phyloP scores from a whole-genome alignment of 2,888 invertebrate genomes.

The Euzetes globulus region DNA sequence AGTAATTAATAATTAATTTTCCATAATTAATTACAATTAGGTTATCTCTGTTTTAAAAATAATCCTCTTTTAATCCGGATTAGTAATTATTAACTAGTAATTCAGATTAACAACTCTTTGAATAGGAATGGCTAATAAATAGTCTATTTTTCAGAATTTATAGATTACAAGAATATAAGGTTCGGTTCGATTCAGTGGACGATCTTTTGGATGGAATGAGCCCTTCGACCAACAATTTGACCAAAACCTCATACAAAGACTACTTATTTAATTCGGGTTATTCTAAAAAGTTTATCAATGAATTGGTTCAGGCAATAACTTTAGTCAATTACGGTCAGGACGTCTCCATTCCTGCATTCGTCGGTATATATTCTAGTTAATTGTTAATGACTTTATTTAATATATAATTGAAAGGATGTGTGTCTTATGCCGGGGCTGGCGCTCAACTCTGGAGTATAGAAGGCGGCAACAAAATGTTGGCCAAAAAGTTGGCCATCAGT shows the following conservation, averaged over 20 bases:
- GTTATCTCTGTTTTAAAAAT: too few species aligned
- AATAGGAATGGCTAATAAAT: too few species aligned
- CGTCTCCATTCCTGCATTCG: conserved; percentile 51
- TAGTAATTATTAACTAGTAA: too few species aligned
- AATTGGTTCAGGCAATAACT: conserved; percentile 54
- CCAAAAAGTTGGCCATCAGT: conserved; percentile 47
- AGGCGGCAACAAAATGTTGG: conserved; percentile 55
- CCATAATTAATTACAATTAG: too few species aligned
- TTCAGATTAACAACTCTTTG: too few species aligned
- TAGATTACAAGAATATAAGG: conserved; percentile 51
- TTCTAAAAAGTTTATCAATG: conserved; percentile 52
- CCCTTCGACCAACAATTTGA: conserved; percentile 50
- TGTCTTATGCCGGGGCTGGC: conserved; percentile 55
- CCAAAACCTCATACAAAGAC: conserved; percentile 48
- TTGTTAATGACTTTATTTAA: too few species aligned
- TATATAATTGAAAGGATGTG: conserved; percentile 37
- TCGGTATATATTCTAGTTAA: conserved; percentile 49
- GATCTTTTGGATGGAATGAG: conserved; percentile 54
- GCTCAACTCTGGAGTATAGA: conserved; percentile 55
- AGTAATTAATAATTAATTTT: too few species aligned
- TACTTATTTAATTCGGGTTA: conserved; percentile 49
- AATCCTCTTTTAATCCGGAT: too few species aligned
- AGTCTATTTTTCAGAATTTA: conserved; percentile 55
- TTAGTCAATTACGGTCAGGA: conserved; percentile 59
- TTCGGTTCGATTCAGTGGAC: conserved; percentile 51